Evolutionary conservation across 2,888 invertebrate genomes (phyloP).

Genomic region (Megalurothrips usitatus): DNA sequence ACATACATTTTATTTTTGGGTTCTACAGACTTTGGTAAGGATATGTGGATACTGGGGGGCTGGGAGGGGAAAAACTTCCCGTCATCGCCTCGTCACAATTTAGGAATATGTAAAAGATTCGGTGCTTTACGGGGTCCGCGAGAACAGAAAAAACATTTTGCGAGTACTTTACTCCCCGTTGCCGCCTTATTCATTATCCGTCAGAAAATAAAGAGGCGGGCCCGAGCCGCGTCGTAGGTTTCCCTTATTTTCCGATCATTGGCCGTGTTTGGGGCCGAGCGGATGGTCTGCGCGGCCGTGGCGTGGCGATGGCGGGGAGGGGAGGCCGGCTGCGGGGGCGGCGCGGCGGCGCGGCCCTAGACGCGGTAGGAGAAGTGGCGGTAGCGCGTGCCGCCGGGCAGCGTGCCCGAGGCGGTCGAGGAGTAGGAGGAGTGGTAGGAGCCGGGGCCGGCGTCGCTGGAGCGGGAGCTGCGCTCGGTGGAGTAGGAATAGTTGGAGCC

Average conservation of each 20-base stretch:
- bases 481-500: slow-evolving; percentile 64
- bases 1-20: neutral
- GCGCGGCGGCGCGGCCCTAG: slow-evolving; percentile 49
- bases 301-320: neutral
- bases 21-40: neutral
- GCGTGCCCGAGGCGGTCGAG: slow-evolving; percentile 69
- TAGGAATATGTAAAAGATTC: too few relatives aligned
- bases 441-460: slow-evolving; percentile 67
- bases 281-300: neutral
- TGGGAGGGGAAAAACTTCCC: neutral
- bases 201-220: too few relatives aligned
- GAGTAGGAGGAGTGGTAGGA: slow-evolving; percentile 75
- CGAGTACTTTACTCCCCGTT: too few relatives aligned
- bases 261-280: too few relatives aligned
- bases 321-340: neutral
- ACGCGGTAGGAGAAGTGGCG: slow-evolving; percentile 85
- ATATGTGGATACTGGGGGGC: neutral
- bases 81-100: neutral
- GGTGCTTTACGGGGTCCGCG: too few relatives aligned
- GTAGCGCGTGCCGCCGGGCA: slow-evolving; percentile 77
- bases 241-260: too few relatives aligned
- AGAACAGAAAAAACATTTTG: too few relatives aligned
- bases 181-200: too few relatives aligned
- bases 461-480: slow-evolving; percentile 62
- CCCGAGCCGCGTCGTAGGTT: too few relatives aligned